Evolutionary conservation across 2,797 vertebrate species (phyloP).

Genomic region (Artibeus jamaicensis): DNA sequence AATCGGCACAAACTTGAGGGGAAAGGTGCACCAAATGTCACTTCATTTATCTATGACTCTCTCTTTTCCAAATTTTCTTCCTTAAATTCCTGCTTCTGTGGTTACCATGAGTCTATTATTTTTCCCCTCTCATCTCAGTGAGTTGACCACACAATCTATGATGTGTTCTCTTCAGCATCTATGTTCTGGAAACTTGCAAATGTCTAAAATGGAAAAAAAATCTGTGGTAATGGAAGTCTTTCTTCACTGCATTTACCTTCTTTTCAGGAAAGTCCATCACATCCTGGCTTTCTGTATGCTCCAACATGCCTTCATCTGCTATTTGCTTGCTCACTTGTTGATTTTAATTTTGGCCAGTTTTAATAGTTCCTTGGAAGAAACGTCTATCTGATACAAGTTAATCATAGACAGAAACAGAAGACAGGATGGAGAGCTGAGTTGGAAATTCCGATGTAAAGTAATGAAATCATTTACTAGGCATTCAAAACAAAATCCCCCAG

Average conservation of each 20-base stretch:
- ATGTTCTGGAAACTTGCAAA: background rate
- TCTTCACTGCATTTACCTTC: background rate
- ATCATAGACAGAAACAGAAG: background rate
- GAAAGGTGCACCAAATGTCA: background rate
- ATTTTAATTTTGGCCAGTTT: background rate
- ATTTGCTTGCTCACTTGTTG: background rate
- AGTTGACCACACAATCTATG: background rate
- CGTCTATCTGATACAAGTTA: background rate
- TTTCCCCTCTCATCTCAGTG: background rate
- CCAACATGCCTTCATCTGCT: background rate
- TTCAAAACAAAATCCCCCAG: background rate
- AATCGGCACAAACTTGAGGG: background rate
- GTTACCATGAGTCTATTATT: background rate
- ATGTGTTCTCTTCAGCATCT: background rate
- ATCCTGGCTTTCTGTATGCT: background rate
- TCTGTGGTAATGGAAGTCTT: background rate
- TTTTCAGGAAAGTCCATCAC: background rate
- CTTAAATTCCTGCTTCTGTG: background rate
- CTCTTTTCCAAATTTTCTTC: background rate
- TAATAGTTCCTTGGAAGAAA: constrained; percentile 17
- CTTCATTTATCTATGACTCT: background rate
- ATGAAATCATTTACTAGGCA: background rate
- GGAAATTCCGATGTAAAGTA: background rate
- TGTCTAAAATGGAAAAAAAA: background rate
- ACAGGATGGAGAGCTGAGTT: background rate